Percentiles rank a stretch among this genome's conserved stretches.
Conservation (phyloP, 2,888 invertebrate species). For the Oasisia sp. region DNA sequence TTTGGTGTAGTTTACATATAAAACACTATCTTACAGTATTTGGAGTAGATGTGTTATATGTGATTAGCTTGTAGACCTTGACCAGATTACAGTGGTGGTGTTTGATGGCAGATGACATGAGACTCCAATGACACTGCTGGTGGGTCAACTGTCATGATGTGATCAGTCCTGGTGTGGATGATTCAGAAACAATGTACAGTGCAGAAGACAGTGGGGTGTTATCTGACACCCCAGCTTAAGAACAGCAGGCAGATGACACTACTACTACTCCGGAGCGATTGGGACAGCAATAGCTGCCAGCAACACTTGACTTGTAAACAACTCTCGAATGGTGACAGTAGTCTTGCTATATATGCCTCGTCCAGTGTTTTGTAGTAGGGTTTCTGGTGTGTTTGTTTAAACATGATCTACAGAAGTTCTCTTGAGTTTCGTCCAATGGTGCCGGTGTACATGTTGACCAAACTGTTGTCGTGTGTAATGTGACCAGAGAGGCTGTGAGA, state of each 20-base stretch:
- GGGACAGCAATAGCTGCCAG: background rate
- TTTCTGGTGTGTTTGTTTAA: background rate
- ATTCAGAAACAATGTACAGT: background rate
- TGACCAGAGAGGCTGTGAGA: background rate
- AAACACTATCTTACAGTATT: background rate
- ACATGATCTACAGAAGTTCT: background rate
- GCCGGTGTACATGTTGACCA: background rate
- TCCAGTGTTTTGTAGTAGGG: background rate
- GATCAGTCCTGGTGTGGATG: background rate
- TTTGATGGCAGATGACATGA: slow-evolving; percentile 37
- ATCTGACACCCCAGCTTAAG: background rate
- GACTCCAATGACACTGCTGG: background rate
- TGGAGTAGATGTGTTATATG: background rate
- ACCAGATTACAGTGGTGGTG: slow-evolving; percentile 38
- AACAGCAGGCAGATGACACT: background rate
- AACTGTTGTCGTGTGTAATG: background rate
- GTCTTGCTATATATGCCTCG: too few species aligned
- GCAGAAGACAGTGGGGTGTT: background rate
- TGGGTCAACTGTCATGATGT: background rate
- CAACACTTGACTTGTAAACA: background rate
- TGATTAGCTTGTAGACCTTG: slow-evolving; percentile 24
- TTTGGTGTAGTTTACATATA: background rate
- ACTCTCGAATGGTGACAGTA: background rate
- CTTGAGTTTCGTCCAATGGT: background rate
- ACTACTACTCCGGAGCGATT: background rate